phyloP scores from a whole-genome alignment of 2,113 vertebrate genomes.

The Entelurus aequoreus region DNA sequence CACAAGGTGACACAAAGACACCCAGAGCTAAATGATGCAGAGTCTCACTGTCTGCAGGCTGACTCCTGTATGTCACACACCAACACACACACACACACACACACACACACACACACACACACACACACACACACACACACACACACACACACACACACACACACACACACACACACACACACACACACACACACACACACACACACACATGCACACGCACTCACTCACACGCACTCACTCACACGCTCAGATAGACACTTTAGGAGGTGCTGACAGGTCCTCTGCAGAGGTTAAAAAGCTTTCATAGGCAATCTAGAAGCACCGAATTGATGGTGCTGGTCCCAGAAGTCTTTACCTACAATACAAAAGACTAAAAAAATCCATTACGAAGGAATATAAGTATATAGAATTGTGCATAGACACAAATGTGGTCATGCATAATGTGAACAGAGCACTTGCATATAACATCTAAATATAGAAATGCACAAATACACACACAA shows the following conservation, averaged over 20 bases:
- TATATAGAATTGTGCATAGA: constrained; percentile 6
- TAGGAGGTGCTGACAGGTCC: constrained; percentile 57
- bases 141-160: too few species aligned
- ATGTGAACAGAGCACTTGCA: background rate
- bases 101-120: constrained; percentile 6
- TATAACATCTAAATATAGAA: constrained; percentile 1
- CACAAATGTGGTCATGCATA: constrained; percentile 5
- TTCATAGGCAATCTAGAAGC: constrained; percentile 47
- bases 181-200: too few species aligned
- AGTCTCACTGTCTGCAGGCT: constrained; percentile 41
- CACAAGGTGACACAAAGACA: constrained; percentile 51
- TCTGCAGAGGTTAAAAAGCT: constrained; percentile 66
- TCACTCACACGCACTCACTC: too few species aligned
- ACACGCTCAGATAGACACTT: constrained; percentile 25
- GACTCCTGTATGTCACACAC: constrained; percentile 20
- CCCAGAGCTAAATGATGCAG: constrained; percentile 60
- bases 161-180: too few species aligned
- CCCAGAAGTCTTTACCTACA: constrained; percentile 19
- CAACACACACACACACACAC: constrained; percentile 2
- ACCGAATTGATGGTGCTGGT: constrained; percentile 16
- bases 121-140: too few species aligned
- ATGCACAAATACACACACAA: constrained; percentile 20
- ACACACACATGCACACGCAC: too few species aligned
- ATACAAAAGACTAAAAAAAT: background rate
- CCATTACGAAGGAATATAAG: background rate